Evolutionary conservation across 1,140 invertebrate genomes (phyloP).

Genomic region (Physella acuta): DNA sequence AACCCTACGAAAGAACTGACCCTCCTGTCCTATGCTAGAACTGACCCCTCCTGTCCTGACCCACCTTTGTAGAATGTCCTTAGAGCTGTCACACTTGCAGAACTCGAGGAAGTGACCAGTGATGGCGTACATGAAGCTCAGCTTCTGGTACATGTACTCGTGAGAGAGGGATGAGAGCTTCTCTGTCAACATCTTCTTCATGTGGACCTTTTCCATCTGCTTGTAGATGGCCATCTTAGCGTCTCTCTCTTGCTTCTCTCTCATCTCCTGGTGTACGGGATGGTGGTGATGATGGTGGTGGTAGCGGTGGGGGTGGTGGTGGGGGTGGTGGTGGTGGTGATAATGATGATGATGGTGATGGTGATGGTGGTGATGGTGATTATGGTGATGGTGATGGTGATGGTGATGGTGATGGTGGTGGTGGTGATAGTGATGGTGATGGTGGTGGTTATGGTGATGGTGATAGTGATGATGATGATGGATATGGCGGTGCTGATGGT

Average conservation of each 20-base stretch:
- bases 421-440: background rate
- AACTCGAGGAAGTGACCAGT: background rate
- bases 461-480: constrained; percentile 4
- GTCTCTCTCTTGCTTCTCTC: background rate
- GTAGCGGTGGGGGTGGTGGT: background rate
- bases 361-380: background rate
- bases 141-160: background rate
- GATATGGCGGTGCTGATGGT: background rate
- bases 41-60: too few species aligned
- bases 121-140: background rate
- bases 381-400: background rate
- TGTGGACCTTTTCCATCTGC: background rate
- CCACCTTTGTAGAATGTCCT: background rate
- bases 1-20: too few species aligned
- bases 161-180: background rate
- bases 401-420: background rate
- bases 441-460: background rate
- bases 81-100: background rate
- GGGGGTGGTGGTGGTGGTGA: background rate
- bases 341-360: background rate
- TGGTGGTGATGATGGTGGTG: background rate
- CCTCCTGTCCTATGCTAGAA: too few species aligned
- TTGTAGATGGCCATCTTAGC: background rate
- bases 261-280: background rate
- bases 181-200: background rate